Conservation (phyloP, 2,113 vertebrate genomes). For the Macquaria ambigua region DNA sequence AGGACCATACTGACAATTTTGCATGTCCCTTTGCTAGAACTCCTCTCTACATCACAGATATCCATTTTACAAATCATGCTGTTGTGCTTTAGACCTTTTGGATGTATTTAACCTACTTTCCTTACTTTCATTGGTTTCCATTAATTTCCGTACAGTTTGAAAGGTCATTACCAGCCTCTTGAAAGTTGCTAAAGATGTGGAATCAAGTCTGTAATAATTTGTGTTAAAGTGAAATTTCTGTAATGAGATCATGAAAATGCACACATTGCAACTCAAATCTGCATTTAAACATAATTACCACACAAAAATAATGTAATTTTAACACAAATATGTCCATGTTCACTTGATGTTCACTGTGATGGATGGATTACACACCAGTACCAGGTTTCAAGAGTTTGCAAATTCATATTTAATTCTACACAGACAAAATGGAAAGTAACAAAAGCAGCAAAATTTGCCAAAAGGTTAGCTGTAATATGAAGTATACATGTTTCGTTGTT, state of each 20-base stretch:
- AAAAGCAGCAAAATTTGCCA: not conserved
- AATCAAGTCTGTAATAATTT: not conserved
- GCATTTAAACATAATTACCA: not conserved
- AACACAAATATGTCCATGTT: not conserved
- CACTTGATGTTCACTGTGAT: not conserved
- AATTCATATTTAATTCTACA: no score
- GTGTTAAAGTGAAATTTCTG: not conserved
- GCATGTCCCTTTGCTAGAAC: not conserved
- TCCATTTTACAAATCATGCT: not conserved
- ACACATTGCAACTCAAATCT: not conserved
- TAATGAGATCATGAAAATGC: not conserved
- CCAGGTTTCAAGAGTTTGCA: no score
- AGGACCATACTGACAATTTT: not conserved
- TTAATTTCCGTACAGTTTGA: not conserved
- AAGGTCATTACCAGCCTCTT: not conserved
- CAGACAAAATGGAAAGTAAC: not conserved
- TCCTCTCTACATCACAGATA: not conserved
- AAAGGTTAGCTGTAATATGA: not conserved
- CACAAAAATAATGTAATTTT: not conserved
- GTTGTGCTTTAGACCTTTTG: not conserved
- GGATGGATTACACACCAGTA: not conserved
- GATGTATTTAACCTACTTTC: not conserved
- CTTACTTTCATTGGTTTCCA: not conserved
- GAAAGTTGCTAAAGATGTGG: not conserved
- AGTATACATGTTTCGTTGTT: not conserved